Conservation (phyloP, 2,797 vertebrate genomes). For the Borostomias antarcticus region DNA sequence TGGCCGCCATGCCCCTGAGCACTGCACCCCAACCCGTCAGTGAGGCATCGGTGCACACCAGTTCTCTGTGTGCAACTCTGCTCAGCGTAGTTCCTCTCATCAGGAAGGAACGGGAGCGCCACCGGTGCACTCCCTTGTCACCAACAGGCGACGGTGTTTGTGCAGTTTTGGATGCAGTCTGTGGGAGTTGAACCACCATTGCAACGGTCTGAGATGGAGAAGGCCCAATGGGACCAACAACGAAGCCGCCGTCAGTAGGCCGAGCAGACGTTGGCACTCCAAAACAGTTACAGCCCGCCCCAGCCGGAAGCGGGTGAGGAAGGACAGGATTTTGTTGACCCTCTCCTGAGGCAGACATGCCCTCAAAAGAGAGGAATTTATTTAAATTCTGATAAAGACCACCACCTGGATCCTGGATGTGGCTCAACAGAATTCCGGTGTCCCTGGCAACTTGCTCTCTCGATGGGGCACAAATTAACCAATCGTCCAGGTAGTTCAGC, state of each 20-base stretch:
- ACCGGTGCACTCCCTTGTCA: not conserved
- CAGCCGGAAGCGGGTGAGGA: not conserved
- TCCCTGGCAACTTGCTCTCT: not conserved
- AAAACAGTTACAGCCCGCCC: too few species aligned
- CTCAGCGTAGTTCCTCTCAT: not conserved
- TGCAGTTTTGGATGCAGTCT: not conserved
- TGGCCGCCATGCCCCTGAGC: not conserved
- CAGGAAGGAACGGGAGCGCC: too few species aligned
- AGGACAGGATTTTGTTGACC: not conserved
- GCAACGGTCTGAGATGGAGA: conserved; percentile 1
- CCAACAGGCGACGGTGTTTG: not conserved
- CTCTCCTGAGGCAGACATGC: not conserved
- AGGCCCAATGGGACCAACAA: not conserved
- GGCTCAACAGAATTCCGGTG: not conserved
- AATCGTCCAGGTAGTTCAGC: too few species aligned
- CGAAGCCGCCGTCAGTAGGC: not conserved
- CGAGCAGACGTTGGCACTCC: not conserved
- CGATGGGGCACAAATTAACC: too few species aligned
- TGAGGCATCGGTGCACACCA: conserved; percentile 2
- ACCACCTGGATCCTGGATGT: not conserved
- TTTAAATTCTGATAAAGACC: not conserved
- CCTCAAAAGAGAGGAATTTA: not conserved
- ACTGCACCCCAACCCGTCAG: not conserved
- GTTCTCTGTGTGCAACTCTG: not conserved
- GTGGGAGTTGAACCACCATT: not conserved